phyloP scores from a whole-genome alignment of 2,888 invertebrate genomes.

The Trisateles emortualis region DNA sequence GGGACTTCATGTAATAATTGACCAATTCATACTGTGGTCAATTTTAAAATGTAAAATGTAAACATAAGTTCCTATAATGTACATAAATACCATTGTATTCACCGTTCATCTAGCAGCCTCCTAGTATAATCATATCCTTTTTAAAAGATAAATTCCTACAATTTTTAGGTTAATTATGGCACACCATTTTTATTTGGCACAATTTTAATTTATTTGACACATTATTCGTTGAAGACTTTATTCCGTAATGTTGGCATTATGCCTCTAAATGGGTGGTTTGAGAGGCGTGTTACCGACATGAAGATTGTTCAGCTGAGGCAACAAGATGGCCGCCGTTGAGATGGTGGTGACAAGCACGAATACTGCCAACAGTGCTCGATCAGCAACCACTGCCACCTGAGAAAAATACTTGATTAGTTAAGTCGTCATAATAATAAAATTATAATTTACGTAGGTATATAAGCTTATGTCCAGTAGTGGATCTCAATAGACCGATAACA shows the following conservation, averaged over 20 bases:
- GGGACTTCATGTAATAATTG: no score
- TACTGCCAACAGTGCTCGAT: constrained; percentile 91
- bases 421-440: not conserved
- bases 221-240: constrained; percentile 54
- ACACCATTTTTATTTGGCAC: constrained; percentile 36
- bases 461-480: no score
- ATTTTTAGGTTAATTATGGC: constrained; percentile 11
- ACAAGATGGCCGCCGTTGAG: constrained; percentile 92
- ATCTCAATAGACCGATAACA: no score
- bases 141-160: not conserved
- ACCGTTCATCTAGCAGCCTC: not conserved
- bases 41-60: no score
- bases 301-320: constrained; percentile 88
- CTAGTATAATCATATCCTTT: not conserved
- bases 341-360: constrained; percentile 92
- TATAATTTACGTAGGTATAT: not conserved
- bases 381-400: constrained; percentile 93
- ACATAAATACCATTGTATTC: not conserved
- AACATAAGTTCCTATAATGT: no score
- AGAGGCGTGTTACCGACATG: constrained; percentile 82
- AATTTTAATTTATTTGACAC: constrained; percentile 41
- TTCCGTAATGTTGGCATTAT: constrained; percentile 23
- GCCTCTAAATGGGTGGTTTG: constrained; percentile 74
- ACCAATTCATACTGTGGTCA: no score
- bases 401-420: constrained; percentile 2